Evolutionary conservation across 2,797 vertebrate genomes (phyloP), one percentile per base, ranked within the genome.

Genomic region (Lutjanus campechanus): DNA sequence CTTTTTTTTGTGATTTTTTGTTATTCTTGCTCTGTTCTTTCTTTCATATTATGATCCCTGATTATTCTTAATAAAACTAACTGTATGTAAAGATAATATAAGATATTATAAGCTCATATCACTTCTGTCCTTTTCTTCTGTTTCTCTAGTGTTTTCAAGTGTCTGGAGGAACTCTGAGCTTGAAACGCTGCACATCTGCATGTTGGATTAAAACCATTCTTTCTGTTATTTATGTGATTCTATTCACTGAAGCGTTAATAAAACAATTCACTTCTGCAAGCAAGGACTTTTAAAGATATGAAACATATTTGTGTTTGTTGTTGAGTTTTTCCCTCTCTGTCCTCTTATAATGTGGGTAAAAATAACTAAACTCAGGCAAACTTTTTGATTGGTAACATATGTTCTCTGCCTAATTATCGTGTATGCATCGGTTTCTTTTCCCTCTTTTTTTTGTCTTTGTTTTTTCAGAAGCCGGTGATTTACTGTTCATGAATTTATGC

Each of bases 401-500:
- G 90, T 89, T 91, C 81, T 22, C 73, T 83, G 83, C 88, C 88
- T 94, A 95, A 96, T 95, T 95, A 95, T 93, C 81, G 91, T 91
- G 90, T 92, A 91, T 92, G 88, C 74, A 90, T 92, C 85, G 77
- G 88, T 86, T 90, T 92, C 88, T 85, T 91, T 88, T 79, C 68
- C 49, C 47, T 36, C 29, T 47, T 47, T 69, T 84, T 91, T 88
- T 76, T 63, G 56, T 79, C 73, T 82, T 68, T 85, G 46, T 79
- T 85, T 89, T 91, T 89, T 82, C 83, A 89, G 86, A 92, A 84
- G 70, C 77, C 58, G 10, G 76, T 94, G 93, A 95, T 95, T 95
- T 95, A 96, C 92, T 91, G 89, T 94, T 95, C 91, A 90, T 94
- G 92, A 93, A 95, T 96, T 94, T 94, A 95, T 95, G 93, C 90